Evolutionary conservation across 1,140 invertebrate genomes (phyloP), one percentile per base, ranked within the genome.

Genomic region (Ceratina calcarata): DNA sequence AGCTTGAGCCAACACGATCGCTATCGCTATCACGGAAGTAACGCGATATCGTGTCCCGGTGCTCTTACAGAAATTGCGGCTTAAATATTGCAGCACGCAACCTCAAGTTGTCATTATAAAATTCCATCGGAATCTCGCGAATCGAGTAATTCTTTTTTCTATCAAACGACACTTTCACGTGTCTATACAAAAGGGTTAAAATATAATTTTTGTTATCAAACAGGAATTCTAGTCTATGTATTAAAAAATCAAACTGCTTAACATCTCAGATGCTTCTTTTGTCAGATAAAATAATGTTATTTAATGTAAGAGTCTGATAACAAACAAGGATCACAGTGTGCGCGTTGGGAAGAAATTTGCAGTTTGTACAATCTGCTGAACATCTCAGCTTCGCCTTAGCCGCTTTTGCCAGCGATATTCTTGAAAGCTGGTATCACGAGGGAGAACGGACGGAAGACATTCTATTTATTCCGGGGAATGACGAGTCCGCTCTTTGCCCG

Each of bases 81-180:
- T 22, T 78, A 68, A 78, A 78, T 78, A 78, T 78, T 55, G 37
- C 58, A 78, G 16, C 67, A 71, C 75, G 75, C 75, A 55, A 71
- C 67, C 58, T 45, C 13, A 24, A 27, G n/a, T 37, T 62, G 49
- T 62, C 68, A 53, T 78, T 78, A 78, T 37, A 62, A 71, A 71
- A 78, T 78, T 62, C 58, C 60, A 61, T 32, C 57, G 45, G 45
- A 62, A 37, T 20, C 22, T 15, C 10, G 18, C 12, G 18, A 49
- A 3, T 15, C n/a, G 16, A 22, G 15, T 12, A 20, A 60, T n/a
- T n/a, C 20, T 32, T 71, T 57, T 57, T 57, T 57, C 37, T 16
- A 68, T 16, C 16, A 18, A 67, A 67, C 20, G 37, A 37, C 13
- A 18, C 15, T 51, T 16, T 24, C 37, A 13, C 16, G n/a, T 16